Evolutionary conservation across 2,888 invertebrate species (phyloP), one percentile per base, ranked within the genome.

Genomic region (Drosophila demipolita): DNA sequence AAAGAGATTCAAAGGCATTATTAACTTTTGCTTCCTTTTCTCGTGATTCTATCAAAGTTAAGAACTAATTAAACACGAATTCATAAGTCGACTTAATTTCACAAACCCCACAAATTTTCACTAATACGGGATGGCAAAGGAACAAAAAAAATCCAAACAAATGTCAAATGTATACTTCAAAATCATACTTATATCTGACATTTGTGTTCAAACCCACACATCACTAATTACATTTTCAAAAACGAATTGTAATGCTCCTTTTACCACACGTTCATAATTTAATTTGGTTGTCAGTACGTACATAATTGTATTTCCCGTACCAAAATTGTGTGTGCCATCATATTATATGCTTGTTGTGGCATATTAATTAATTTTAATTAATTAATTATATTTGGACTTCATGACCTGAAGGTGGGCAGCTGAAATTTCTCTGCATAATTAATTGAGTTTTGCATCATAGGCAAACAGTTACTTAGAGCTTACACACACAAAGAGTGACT

Each of bases 351-450:
- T 54, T 65, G 20, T 55, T 74, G 48, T 73, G 61, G 68, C 67
- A 69, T 67, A 84, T 70, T 82, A 84, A 86, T 82, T 88, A 63
- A 50, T 60, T 70, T 70, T 73, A 66, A 83, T 84, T 78, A 80
- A 77, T 74, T 73, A 80, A 77, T 74, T 73, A 75, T 68, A 70
- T 72, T 79, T 75, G 49, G 58, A 38, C 33, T 57, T 45, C 73
- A 62, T 40, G 38, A 61, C 59, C 36, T 36, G 38, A 58, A 72
- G 60, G 54, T 45, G 54, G 38, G 36, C 49, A 40, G 48, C 66
- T 42, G 40, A 72, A 77, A 73, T 73, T 62, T 72, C 68, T 63
- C 52, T 63, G 60, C 72, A 73, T 86, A 75, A 74, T 80, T 80
- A 73, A 84, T 83, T 75, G 78, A 63, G 59, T 54, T 74, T 65